Conservation (phyloP, 2,888 invertebrate genomes). For the Siphlonurus alternatus region DNA sequence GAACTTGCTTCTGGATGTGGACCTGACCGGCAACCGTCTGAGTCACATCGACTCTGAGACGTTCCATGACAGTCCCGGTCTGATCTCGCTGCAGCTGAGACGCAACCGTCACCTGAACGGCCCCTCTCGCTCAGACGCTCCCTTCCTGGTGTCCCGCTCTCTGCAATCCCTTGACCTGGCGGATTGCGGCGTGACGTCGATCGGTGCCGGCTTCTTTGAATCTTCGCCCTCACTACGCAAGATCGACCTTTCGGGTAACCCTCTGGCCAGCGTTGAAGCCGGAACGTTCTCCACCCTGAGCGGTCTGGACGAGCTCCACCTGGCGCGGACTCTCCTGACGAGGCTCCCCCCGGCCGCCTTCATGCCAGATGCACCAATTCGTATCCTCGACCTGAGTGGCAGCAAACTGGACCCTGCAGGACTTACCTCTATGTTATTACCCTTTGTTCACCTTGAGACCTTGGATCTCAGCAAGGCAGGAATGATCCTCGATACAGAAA, state of each 20-base stretch:
- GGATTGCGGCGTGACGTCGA: constrained; percentile 38
- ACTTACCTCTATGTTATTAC: not conserved
- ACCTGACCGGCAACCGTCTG: constrained; percentile 49
- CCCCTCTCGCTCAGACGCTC: constrained; percentile 14
- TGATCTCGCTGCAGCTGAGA: constrained; percentile 50
- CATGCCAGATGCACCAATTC: constrained; percentile 14
- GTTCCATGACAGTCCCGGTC: constrained; percentile 49
- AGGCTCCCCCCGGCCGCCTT: constrained; percentile 39
- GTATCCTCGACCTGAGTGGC: not conserved
- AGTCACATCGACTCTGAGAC: constrained; percentile 44
- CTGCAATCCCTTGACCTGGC: constrained; percentile 50
- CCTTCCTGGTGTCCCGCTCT: constrained; percentile 45
- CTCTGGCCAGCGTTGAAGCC: constrained; percentile 36
- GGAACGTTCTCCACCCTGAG: constrained; percentile 43
- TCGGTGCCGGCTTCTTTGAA: constrained; percentile 45
- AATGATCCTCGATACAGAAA: not conserved
- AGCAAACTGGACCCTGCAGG: not conserved
- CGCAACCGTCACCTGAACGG: constrained; percentile 28
- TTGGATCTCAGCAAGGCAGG: constrained; percentile 35
- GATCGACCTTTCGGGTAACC: constrained; percentile 53
- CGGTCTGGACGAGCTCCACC: constrained; percentile 45
- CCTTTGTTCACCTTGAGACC: constrained; percentile 33
- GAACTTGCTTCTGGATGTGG: constrained; percentile 49
- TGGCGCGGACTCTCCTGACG: constrained; percentile 45
- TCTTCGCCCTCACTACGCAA: constrained; percentile 46